A percentile compares a stretch with the other conserved stretches of the same genome.
phyloP scores from a whole-genome alignment of 2,113 vertebrate genomes.

The Oplegnathus fasciatus region DNA sequence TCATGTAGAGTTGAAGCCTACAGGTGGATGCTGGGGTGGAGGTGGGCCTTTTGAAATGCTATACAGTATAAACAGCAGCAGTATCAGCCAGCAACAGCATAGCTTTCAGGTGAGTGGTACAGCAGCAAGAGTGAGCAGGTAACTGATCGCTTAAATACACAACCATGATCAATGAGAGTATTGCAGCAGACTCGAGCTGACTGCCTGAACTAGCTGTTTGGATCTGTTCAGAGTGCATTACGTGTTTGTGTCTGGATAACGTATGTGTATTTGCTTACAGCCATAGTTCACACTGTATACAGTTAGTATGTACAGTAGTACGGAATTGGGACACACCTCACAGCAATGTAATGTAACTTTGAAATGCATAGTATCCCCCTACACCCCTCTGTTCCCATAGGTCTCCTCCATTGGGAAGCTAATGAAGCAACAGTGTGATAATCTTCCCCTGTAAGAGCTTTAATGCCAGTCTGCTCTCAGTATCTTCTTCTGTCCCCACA shows the following conservation, averaged over 20 bases:
- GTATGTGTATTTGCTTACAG: background rate
- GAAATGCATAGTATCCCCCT: background rate
- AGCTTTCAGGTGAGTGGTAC: too few species aligned
- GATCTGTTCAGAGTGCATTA: background rate
- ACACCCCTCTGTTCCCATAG: background rate
- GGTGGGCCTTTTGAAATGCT: too few species aligned
- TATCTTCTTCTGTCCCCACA: background rate
- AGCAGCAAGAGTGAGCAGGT: too few species aligned
- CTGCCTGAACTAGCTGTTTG: background rate
- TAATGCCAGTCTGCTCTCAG: background rate
- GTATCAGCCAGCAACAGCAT: too few species aligned
- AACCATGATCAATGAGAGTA: too few species aligned
- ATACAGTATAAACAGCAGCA: too few species aligned
- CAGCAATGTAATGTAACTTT: background rate
- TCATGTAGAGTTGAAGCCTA: too few species aligned
- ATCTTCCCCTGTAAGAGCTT: background rate
- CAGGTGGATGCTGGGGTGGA: too few species aligned
- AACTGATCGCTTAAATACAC: too few species aligned
- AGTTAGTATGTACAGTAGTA: background rate
- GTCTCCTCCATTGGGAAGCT: background rate
- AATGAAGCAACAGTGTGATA: constrained; percentile 14
- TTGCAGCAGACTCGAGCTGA: background rate
- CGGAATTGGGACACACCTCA: background rate
- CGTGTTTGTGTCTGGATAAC: background rate
- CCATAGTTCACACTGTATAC: background rate